Evolutionary conservation across 2,113 vertebrate genomes (phyloP).

Genomic region (Tragelaphus buxtoni): DNA sequence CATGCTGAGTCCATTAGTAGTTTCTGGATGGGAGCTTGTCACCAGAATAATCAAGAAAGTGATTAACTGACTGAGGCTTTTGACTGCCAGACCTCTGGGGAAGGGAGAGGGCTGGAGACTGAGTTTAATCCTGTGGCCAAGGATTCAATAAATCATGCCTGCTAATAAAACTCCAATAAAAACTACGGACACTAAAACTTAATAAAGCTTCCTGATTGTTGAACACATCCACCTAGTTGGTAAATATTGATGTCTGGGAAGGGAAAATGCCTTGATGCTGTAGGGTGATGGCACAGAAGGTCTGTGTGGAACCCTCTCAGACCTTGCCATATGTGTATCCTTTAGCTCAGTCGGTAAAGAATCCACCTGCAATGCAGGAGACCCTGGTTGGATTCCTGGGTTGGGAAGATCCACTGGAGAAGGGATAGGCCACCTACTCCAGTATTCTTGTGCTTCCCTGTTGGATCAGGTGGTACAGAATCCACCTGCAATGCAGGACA

Average conservation of each 20-base stretch:
- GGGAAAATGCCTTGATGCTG: rapidly evolving
- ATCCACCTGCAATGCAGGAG: neutral
- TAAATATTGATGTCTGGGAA: neutral
- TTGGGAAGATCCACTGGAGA: too few species aligned
- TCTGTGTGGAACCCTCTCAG: neutral
- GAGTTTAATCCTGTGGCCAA: neutral
- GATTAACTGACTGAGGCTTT: neutral
- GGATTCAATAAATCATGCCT: neutral
- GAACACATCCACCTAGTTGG: neutral
- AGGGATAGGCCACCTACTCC: neutral
- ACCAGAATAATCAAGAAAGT: neutral
- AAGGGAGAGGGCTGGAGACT: neutral
- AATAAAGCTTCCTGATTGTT: neutral
- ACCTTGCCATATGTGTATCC: neutral
- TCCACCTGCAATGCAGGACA: neutral
- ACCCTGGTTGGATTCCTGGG: neutral
- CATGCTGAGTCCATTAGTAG: neutral
- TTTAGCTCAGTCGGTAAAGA: neutral
- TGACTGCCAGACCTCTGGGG: neutral
- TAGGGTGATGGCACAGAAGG: neutral
- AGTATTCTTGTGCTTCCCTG: neutral
- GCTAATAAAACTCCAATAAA: neutral
- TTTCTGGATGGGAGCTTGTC: neutral
- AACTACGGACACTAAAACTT: neutral
- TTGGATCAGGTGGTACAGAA: neutral